Base-by-base conservation (phyloP, 92 coral and sea anemone species). In the Phenganax subtilis region DNA sequence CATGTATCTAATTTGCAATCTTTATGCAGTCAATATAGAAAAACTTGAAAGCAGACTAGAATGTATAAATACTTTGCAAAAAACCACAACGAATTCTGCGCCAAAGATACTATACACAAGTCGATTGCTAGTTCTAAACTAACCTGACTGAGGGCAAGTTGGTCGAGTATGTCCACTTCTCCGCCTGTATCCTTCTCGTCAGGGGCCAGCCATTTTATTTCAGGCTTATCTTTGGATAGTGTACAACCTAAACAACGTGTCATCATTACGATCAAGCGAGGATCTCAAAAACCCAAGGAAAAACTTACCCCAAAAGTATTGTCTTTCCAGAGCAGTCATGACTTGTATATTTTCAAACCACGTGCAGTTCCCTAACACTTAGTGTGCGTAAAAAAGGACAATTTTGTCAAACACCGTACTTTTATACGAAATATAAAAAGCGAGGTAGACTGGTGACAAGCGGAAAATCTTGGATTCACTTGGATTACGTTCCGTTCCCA, bases 241-340 rank as follows among this genome's bases (percentile, higher is more conserved):
- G 85, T 88, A 60, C 96, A 89, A 31, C 96, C 96, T 91, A 75
- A 9, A 59, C 58, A 16, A 30, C 7, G 29, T 10, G 73, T 27
- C 52, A 55, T 5, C 55, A 6, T 76, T 76, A 29, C 8, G 53
- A 75, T 30, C 7, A 31, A 6, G 25, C 37, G 25, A 71, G 6
- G 31, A 17, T 15, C 52, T 25, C 17, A 55, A 37, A 28, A 54
- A 8, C 30, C 16, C 0, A 8, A 12, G 4, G 15, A 9, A 52
- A 79, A 55, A 17, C 89, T 84, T 86, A 91, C 96, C 92, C 92
- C 96, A 91, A 75, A 91, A 91, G 75, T 70, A 85, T 74, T 89
- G 89, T 80, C 87, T 89, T 86, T 91, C 96, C 73, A 91, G 56
- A 53, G 92, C 59, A 80, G 96, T 89, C 96, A 91, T 90, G 70